Conservation (phyloP, 2,888 invertebrate species). For the Oligia latruncula region DNA sequence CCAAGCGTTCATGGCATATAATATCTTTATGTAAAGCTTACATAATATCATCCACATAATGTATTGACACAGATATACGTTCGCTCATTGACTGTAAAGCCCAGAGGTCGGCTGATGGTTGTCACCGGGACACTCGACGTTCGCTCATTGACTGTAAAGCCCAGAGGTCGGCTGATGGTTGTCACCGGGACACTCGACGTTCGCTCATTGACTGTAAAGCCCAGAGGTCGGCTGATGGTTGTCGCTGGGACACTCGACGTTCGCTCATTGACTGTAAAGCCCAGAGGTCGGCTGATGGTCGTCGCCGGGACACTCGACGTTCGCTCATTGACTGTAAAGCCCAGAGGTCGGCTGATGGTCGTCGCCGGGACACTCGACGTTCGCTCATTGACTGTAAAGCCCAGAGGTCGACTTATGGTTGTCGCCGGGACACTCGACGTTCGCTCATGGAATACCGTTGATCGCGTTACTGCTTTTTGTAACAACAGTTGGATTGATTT, state of each 20-base stretch:
- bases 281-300: neutral
- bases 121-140: neutral
- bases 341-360: neutral
- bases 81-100: too few species aligned
- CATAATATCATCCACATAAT: neutral
- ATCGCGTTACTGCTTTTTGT: conserved; percentile 9
- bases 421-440: neutral
- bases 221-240: neutral
- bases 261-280: neutral
- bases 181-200: neutral
- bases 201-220: neutral
- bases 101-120: neutral
- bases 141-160: neutral
- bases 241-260: neutral
- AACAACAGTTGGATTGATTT: conserved; percentile 9
- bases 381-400: neutral
- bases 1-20: neutral
- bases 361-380: neutral
- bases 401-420: neutral
- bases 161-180: neutral
- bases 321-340: neutral
- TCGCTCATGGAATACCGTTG: neutral
- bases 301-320: neutral
- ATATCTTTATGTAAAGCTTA: neutral
- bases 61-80: conserved; percentile 17